These are phyloP conservation scores for Sebastes diploproa DNA, from an alignment of 2,797 vertebrate genomes.

Conservation along the genomic window DNA sequence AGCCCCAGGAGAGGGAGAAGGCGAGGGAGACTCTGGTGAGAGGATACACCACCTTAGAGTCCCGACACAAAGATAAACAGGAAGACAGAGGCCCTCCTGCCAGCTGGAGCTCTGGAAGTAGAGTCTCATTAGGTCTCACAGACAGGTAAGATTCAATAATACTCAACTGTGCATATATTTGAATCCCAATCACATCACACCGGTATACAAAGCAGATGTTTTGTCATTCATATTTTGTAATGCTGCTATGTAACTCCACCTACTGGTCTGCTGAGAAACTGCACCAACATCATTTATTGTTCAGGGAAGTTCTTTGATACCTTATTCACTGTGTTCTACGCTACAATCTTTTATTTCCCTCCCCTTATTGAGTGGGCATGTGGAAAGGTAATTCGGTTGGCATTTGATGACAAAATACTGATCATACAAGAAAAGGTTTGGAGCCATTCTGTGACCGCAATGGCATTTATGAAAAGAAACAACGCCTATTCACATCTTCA, in stretches of 20 bases:
- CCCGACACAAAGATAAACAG: constrained; percentile 59
- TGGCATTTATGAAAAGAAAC: not conserved
- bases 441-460: not conserved
- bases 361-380: not conserved
- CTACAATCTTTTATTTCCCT: not conserved
- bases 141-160: constrained; percentile 82
- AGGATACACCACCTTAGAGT: constrained; percentile 61
- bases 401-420: not conserved
- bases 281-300: constrained; percentile 1
- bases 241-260: constrained; percentile 45
- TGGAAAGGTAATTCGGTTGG: not conserved
- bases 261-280: constrained; percentile 47
- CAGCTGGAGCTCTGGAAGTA: constrained; percentile 87
- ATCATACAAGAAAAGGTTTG: not conserved
- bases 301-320: not conserved
- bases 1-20: constrained; percentile 70
- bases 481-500: not conserved
- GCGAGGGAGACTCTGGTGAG: constrained; percentile 67
- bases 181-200: not conserved
- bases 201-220: not conserved
- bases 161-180: not conserved
- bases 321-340: not conserved
- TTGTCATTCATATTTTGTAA: not conserved
- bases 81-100: constrained; percentile 82
- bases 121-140: constrained; percentile 79